phyloP scores from a whole-genome alignment of 2,113 vertebrate species.

The Ceratotherium simum region DNA sequence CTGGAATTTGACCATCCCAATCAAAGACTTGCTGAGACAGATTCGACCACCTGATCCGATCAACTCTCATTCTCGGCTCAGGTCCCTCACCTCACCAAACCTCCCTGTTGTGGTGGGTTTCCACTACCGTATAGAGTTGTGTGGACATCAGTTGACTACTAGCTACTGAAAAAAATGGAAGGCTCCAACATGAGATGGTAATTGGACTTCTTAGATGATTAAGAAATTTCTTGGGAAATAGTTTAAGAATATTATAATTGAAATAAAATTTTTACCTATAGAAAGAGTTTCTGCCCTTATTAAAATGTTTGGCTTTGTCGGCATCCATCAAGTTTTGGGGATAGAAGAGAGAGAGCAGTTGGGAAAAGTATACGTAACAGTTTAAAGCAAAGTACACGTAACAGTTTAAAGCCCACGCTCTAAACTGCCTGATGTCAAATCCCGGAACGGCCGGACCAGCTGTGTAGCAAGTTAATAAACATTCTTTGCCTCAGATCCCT shows the following conservation, averaged over 20 bases:
- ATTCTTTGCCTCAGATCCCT: conserved; percentile 19
- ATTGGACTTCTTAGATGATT: not conserved
- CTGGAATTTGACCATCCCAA: conserved; percentile 59
- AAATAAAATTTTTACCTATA: not conserved
- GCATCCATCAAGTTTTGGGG: not conserved
- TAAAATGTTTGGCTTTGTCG: not conserved
- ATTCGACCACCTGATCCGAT: not conserved
- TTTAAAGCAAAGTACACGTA: not conserved
- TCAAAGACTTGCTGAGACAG: conserved; percentile 40
- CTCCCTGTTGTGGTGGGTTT: not conserved
- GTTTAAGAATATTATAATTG: not conserved
- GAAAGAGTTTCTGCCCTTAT: not conserved
- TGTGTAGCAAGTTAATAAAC: not conserved
- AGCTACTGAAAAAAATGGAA: not conserved
- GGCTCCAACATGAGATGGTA: not conserved
- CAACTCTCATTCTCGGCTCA: not conserved
- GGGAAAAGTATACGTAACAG: not conserved
- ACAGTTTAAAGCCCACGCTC: not conserved
- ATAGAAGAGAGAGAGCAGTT: not conserved
- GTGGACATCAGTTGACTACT: not conserved
- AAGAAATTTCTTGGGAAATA: not conserved
- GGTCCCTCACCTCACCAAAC: not conserved
- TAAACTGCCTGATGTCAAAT: not conserved
- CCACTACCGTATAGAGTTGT: no score
- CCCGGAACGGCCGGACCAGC: not conserved